These are phyloP conservation scores for Vulpes ferrilata DNA, from an alignment of 2,113 vertebrate species.

Conservation along the genomic window DNA sequence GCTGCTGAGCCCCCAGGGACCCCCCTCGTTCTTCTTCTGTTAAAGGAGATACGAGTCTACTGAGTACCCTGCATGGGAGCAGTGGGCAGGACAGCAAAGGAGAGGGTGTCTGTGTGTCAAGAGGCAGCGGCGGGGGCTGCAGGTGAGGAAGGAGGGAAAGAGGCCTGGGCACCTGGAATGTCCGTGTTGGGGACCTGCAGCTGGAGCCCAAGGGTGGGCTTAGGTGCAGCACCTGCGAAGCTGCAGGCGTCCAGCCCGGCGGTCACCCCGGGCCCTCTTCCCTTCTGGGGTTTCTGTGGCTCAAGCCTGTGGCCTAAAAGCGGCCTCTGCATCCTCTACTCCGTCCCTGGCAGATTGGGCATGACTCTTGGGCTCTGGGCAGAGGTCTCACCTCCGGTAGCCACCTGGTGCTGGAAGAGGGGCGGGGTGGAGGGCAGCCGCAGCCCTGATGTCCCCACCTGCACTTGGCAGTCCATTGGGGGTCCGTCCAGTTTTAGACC, in stretches of 20 bases:
- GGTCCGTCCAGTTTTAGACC: neutral
- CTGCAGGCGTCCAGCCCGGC: neutral
- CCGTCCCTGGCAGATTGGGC: neutral
- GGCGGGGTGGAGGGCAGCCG: neutral
- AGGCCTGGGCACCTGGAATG: neutral
- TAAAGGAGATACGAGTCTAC: neutral
- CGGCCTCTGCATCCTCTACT: neutral
- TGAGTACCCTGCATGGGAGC: neutral
- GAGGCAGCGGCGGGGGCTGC: neutral
- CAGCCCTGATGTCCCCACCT: neutral
- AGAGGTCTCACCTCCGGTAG: neutral
- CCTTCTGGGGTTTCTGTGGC: neutral
- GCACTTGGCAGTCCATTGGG: neutral
- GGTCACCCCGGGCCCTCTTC: neutral
- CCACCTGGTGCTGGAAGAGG: neutral
- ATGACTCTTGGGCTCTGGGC: neutral
- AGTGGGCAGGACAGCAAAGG: neutral
- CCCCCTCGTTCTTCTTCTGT: neutral
- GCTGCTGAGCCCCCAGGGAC: no score
- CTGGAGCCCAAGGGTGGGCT: neutral
- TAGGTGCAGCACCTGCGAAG: neutral
- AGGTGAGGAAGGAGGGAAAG: neutral
- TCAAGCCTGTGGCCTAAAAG: neutral
- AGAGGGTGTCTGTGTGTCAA: neutral
- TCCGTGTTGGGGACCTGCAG: neutral